Evolutionary conservation across 2,113 vertebrate genomes (phyloP).

Genomic region (Pleuronectes platessa): DNA sequence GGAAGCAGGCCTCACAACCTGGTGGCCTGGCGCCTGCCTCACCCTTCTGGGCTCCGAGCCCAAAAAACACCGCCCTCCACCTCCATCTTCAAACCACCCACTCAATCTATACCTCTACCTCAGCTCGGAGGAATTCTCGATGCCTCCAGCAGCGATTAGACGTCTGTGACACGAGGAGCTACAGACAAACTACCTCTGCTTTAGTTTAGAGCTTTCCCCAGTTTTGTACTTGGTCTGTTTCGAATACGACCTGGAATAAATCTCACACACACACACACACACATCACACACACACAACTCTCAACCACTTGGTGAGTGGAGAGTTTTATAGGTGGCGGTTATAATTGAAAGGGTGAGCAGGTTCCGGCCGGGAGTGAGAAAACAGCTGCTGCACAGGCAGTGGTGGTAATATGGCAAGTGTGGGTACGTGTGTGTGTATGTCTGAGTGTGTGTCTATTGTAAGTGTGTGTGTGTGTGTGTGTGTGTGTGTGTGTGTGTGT

Average conservation of each 20-base stretch:
- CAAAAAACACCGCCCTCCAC: slow-evolving; percentile 42
- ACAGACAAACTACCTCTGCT: neutral
- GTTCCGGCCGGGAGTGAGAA: slow-evolving; percentile 72
- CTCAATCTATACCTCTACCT: slow-evolving; percentile 36
- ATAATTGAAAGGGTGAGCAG: slow-evolving; percentile 81
- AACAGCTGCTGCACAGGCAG: slow-evolving; percentile 77
- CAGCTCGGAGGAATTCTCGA: slow-evolving; percentile 34
- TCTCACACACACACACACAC: slow-evolving; percentile 10
- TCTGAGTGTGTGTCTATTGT: neutral
- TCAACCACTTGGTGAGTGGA: slow-evolving; percentile 43
- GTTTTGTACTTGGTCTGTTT: slow-evolving; percentile 1
- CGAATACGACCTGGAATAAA: slow-evolving; percentile 50
- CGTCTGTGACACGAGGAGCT: neutral
- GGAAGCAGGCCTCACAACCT: slow-evolving; percentile 89
- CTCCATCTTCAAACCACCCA: slow-evolving; percentile 40
- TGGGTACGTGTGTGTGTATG: neutral
- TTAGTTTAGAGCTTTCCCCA: neutral
- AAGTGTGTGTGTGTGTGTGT: slow-evolving; percentile 6
- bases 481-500: slow-evolving; percentile 16
- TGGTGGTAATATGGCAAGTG: slow-evolving; percentile 28
- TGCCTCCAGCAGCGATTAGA: slow-evolving; percentile 22
- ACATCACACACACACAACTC: slow-evolving; percentile 9
- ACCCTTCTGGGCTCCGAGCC: slow-evolving; percentile 74
- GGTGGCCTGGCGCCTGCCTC: slow-evolving; percentile 84
- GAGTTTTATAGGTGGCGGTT: slow-evolving; percentile 73